Conservation (phyloP, 2,113 vertebrate genomes). For the Gopherus evgoodei region DNA sequence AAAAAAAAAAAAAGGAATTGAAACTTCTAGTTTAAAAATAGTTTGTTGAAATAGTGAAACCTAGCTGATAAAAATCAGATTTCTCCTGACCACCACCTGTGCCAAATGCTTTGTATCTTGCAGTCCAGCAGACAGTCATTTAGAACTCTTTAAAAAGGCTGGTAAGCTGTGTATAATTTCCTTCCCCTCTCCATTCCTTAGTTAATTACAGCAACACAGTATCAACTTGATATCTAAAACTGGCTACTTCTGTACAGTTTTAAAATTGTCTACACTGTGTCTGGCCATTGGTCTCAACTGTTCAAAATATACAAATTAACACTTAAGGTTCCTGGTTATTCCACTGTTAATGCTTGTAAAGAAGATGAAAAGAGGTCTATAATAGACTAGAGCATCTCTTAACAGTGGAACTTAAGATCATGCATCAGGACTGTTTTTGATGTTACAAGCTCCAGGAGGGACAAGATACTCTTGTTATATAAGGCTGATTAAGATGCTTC, state of each 20-base stretch:
- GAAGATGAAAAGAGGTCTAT: background rate
- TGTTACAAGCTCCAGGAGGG: background rate
- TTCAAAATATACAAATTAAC: background rate
- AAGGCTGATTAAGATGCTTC: background rate
- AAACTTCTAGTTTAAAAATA: background rate
- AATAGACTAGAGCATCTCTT: background rate
- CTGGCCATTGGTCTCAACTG: background rate
- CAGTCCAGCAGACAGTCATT: background rate
- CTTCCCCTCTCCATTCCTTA: background rate
- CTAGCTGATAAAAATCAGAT: background rate
- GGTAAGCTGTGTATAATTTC: background rate
- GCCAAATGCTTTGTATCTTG: background rate
- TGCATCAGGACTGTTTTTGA: background rate
- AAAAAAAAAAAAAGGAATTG: too few species aligned
- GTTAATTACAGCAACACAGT: background rate
- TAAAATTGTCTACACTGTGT: background rate
- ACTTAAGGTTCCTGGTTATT: background rate
- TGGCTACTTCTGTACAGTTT: background rate
- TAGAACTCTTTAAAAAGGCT: background rate
- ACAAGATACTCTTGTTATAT: background rate
- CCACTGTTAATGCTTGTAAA: background rate
- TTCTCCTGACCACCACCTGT: background rate
- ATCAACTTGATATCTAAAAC: background rate
- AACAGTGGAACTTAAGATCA: background rate
- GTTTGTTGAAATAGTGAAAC: fast-evolving